phyloP scores from a whole-genome alignment of 2,113 vertebrate genomes.

The Grus americana region DNA sequence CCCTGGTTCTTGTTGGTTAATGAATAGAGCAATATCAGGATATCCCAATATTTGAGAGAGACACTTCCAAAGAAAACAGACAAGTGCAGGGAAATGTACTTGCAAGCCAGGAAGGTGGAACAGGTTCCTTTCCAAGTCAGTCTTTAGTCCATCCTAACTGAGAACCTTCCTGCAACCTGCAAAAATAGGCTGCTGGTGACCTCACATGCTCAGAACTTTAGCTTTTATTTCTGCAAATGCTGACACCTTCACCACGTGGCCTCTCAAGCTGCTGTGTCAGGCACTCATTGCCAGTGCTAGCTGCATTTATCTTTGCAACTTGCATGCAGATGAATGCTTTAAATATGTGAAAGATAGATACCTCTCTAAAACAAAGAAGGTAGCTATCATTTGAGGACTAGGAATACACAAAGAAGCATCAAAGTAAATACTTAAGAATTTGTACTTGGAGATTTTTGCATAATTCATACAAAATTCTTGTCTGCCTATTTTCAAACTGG shows the following conservation, averaged over 20 bases:
- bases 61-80: slow-evolving; percentile 1
- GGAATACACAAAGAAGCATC: neutral
- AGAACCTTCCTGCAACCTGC: neutral
- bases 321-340: neutral
- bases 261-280: neutral
- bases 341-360: neutral
- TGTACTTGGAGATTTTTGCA: neutral
- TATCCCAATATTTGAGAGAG: slow-evolving; percentile 6
- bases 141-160: neutral
- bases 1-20: neutral
- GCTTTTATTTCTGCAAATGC: neutral
- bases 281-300: neutral
- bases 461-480: neutral
- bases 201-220: neutral
- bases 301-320: neutral
- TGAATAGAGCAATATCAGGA: neutral
- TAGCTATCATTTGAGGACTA: neutral
- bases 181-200: neutral
- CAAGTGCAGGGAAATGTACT: neutral
- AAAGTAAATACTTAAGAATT: neutral
- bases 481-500: neutral
- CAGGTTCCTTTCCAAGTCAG: neutral
- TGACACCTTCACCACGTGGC: neutral
- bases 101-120: neutral
- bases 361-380: neutral